Base-by-base conservation (phyloP, 2,888 invertebrate species). In the Drosophila paramelanica region DNA sequence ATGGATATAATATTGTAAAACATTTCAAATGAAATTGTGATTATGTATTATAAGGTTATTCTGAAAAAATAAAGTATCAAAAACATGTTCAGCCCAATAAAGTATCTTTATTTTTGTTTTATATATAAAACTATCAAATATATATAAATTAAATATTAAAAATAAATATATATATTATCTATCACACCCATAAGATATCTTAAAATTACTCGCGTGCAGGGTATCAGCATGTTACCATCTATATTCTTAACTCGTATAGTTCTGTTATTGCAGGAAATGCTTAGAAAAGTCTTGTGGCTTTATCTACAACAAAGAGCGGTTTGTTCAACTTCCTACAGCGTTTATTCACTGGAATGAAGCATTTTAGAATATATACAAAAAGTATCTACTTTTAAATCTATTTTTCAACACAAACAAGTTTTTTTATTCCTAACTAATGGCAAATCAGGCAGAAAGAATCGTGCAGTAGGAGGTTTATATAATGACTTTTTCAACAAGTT, bases 221-320 rank as follows among this genome's bases (percentile, higher is more conserved):
- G 61, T 50, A 43, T 2, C 8, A n/a, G 6, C 13, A 66, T 20
- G 11, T 14, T 10, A 17, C 3, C 33, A 53, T 20, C 23, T 41
- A 7, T 41, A n/a, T 10, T 14, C 14, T 6, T 5, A 17, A 8
- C 43, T 20, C 33, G 46, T 51, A 14, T 43, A 17, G 25, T 49
- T 59, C 55, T 56, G 62, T 70, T 79, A 73, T 79, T 79, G 79
- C 64, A 76, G 70, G 73, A 62, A 73, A 79, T 81, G 70, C 51
- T 57, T 60, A 36, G 67, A 53, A 67, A 78, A 69, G 69, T 79
- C 76, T 73, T 81, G 77, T 51, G 82, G 79, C 65, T 77, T 70
- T 57, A 55, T 56, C 62, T 61, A 79, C 79, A 81, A 65, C 59
- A 76, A 67, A 61, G 43, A 65, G 79, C 67, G 67, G 73, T 69